Conservation (phyloP, 2,797 vertebrate species). For the Macropodus opercularis region DNA sequence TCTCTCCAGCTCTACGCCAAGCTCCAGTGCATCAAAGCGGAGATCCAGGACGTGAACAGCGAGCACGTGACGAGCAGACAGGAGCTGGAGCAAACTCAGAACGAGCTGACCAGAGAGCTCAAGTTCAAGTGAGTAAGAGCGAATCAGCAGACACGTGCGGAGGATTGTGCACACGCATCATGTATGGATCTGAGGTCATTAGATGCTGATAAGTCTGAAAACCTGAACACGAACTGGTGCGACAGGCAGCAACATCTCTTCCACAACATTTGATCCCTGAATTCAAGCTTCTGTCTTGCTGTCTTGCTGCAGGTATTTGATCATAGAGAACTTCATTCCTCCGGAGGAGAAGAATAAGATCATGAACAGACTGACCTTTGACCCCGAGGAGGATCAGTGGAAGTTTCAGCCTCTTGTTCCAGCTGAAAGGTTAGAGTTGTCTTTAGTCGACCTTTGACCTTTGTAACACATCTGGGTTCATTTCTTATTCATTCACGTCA, state of each 20-base stretch:
- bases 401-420: slow-evolving; percentile 92
- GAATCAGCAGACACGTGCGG: no score
- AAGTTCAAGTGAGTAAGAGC: slow-evolving; percentile 82
- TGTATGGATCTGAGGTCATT: no score
- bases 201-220: no score
- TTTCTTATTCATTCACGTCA: neutral
- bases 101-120: slow-evolving; percentile 83
- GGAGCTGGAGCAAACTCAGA: slow-evolving; percentile 84
- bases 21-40: slow-evolving; percentile 83
- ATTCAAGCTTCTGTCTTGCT: neutral
- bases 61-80: slow-evolving; percentile 83
- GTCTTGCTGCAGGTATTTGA: slow-evolving; percentile 85
- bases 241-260: no score
- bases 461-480: neutral
- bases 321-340: slow-evolving; percentile 98
- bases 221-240: no score
- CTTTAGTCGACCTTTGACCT: slow-evolving; percentile 13
- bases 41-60: slow-evolving; percentile 83
- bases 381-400: slow-evolving; percentile 94
- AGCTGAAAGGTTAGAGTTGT: slow-evolving; percentile 82
- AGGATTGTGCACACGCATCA: no score
- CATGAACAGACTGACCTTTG: slow-evolving; percentile 93
- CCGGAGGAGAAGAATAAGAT: slow-evolving; percentile 98
- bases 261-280: neutral
- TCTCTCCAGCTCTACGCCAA: slow-evolving; percentile 78